A percentile compares a stretch with the other conserved stretches of the same genome.
Conservation (phyloP, 2,113 vertebrate genomes). For the Neopipo cinnamomea region DNA sequence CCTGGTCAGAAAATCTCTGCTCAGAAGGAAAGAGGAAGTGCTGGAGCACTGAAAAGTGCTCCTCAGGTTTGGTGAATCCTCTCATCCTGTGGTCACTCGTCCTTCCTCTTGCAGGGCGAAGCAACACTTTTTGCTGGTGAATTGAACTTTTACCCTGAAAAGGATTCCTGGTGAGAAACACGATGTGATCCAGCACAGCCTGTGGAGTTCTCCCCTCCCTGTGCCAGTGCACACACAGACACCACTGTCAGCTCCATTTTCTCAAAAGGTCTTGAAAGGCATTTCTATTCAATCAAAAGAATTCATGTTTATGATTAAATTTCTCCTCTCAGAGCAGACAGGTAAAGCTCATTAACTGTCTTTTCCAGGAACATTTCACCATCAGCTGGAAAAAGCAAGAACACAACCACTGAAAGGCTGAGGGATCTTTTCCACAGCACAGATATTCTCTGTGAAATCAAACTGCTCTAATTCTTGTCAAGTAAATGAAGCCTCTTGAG, state of each 20-base stretch:
- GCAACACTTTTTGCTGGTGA: neutral
- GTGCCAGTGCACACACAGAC: rapidly evolving
- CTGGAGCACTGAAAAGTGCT: neutral
- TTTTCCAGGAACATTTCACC: neutral
- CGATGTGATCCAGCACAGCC: too few relatives aligned
- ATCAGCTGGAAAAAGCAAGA: neutral
- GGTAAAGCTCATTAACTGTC: neutral
- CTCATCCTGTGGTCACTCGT: neutral
- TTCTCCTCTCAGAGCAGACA: neutral
- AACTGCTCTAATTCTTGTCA: neutral
- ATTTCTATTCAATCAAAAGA: neutral
- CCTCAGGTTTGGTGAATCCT: neutral
- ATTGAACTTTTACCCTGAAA: neutral
- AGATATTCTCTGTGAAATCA: neutral
- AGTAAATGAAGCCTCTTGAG: neutral
- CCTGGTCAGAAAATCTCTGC: neutral
- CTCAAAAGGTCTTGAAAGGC: neutral
- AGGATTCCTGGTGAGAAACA: neutral
- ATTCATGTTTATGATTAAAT: neutral
- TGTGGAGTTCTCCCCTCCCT: neutral
- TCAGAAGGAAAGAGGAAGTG: neutral
- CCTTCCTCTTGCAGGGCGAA: neutral
- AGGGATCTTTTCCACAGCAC: neutral
- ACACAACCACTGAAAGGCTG: neutral
- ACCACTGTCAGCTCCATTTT: neutral